Percentiles rank a stretch among this genome's conserved stretches.
Conservation (phyloP, 1,140 invertebrate genomes). For the Drosophila elegans region DNA sequence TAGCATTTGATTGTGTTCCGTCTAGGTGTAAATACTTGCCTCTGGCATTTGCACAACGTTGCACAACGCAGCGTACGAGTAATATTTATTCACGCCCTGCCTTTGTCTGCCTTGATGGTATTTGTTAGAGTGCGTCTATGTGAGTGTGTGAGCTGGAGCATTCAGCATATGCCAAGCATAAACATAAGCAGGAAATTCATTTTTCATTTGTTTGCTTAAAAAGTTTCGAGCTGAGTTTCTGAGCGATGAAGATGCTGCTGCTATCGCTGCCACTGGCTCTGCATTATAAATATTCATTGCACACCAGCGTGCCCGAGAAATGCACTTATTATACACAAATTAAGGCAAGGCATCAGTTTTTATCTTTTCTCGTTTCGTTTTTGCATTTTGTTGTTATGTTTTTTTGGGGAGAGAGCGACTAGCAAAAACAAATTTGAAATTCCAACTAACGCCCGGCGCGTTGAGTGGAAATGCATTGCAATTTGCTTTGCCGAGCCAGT, state of each 20-base stretch:
- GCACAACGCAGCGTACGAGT: slow-evolving; percentile 74
- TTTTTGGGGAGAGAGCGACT: slow-evolving; percentile 5
- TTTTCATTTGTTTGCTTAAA: slow-evolving; percentile 81
- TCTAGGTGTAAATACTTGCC: slow-evolving; percentile 81
- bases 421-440: slow-evolving; percentile 75
- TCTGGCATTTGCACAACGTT: slow-evolving; percentile 72
- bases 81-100: slow-evolving; percentile 80
- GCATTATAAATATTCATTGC: slow-evolving; percentile 80
- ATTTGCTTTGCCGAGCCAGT: slow-evolving; percentile 61
- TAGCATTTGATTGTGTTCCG: slow-evolving; percentile 73
- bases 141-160: slow-evolving; percentile 48
- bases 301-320: slow-evolving; percentile 56
- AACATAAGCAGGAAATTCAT: slow-evolving; percentile 82
- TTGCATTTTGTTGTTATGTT: slow-evolving; percentile 4
- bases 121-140: slow-evolving; percentile 20
- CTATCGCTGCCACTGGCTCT: slow-evolving; percentile 32
- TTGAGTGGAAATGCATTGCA: slow-evolving; percentile 65
- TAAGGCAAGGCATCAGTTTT: slow-evolving; percentile 60
- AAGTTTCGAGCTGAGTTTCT: slow-evolving; percentile 49
- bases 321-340: slow-evolving; percentile 81
- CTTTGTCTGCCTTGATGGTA: slow-evolving; percentile 68
- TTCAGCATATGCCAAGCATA: slow-evolving; percentile 80
- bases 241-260: slow-evolving; percentile 56
- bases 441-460: slow-evolving; percentile 62
- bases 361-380: slow-evolving; percentile 9